A percentile compares a stretch with the other conserved stretches of the same genome.
Evolutionary conservation across 1,140 invertebrate species (phyloP).

Genomic region (Drosophila parvula): DNA sequence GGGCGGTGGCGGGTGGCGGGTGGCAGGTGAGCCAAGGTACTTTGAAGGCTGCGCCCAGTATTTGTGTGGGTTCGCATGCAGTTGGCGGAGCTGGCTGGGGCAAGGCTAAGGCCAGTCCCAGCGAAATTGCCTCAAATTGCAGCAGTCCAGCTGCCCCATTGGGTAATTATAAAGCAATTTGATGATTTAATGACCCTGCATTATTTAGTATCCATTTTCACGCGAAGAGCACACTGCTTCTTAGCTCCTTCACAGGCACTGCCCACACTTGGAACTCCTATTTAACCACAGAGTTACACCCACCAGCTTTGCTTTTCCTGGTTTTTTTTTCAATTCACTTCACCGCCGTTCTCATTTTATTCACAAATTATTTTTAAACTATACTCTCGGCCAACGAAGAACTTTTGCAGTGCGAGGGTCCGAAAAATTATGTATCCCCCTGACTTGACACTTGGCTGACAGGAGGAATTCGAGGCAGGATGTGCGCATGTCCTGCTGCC

Average conservation of each 20-base stretch:
- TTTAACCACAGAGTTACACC: background rate
- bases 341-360: constrained; percentile 43
- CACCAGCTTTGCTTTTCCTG: constrained; percentile 36
- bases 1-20: background rate
- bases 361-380: constrained; percentile 14
- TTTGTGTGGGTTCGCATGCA: constrained; percentile 25
- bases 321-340: constrained; percentile 36
- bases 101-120: constrained; percentile 46
- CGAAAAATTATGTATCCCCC: constrained; percentile 78
- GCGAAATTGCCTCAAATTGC: constrained; percentile 42
- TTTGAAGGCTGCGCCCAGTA: constrained; percentile 23
- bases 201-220: constrained; percentile 21
- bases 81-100: constrained; percentile 3
- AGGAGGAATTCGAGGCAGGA: constrained; percentile 39
- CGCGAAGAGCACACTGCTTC: background rate
- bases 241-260: background rate
- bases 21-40: constrained; percentile 12
- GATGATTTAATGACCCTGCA: constrained; percentile 17
- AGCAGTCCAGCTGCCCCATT: constrained; percentile 7
- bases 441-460: constrained; percentile 63
- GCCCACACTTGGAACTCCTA: background rate
- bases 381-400: constrained; percentile 17
- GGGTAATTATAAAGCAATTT: constrained; percentile 38
- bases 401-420: constrained; percentile 69
- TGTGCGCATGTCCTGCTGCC: constrained; percentile 57